Base-by-base conservation (phyloP, 37 sponge, comb jelly and placozoan genomes). In the Theonella swinhoei region DNA sequence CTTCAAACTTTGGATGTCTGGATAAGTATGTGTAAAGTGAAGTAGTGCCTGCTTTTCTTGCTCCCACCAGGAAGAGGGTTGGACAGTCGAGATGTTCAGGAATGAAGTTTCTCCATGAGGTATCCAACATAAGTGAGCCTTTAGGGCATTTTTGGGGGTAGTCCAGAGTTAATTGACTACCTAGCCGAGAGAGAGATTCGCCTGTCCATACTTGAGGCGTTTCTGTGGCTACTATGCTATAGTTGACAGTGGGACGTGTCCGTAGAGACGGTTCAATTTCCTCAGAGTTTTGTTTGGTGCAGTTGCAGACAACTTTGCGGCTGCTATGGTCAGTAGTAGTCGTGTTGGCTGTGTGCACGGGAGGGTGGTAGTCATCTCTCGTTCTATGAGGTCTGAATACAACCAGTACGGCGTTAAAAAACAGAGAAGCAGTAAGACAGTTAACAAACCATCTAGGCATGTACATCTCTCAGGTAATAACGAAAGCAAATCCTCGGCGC, bases 1-100 rank as follows among this genome's bases (percentile, higher is more conserved):
- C 95, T 11, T 76, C 68, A 66, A 94, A 94, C 26, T 85, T 72
- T 36, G 89, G 91, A 72, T 94, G 95, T 67, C 84, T 77, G n/a
- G 91, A 88, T 25, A 94, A 24, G 75, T 94, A 94, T 36, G 82
- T 80, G 59, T 83, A 80, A 33, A 94, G 89, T 0, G 95, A 94
- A 0, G 95, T 82, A 62, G 95, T 94, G 0, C 95, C 95, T 59
- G 86, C 91, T 41, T 94, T 94, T 24, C 95, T 76, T 14, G 91
- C 87, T 20, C 95, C 95, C 42, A 94, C 88, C 26, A 94, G 80
- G 70, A 88, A 94, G 36, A 94, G 71, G n/a, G 81, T 76, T 5
- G 95, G 95, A 68, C 95, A 94, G 75, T 88, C 79, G 42, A 47
- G 26, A 58, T 88, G 95, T 0, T 35, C 26, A n/a, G 88, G 85